Conservation (phyloP, 2,113 vertebrate species). For the Pseudopodoces humilis region DNA sequence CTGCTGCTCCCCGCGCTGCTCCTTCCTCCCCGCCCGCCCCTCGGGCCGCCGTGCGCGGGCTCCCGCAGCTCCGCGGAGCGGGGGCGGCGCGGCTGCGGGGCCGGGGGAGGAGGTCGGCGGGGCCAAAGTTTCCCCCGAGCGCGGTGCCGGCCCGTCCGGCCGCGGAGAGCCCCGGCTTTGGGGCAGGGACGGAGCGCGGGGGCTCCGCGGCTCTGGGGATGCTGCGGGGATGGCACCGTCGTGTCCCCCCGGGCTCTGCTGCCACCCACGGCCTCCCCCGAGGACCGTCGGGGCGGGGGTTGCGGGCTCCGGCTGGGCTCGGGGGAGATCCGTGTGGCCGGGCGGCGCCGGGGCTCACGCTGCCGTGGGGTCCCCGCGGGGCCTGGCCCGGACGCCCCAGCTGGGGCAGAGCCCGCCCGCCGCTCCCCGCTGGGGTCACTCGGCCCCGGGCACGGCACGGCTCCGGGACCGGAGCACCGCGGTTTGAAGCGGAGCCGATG, state of each 20-base stretch:
- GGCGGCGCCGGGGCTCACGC: neutral
- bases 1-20: too few species aligned
- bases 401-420: neutral
- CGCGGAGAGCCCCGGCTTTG: neutral
- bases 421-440: neutral
- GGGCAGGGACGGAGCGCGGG: neutral
- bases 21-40: too few species aligned
- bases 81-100: neutral
- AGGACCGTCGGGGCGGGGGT: neutral
- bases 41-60: neutral
- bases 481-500: neutral
- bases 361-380: neutral
- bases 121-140: neutral
- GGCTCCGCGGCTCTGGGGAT: neutral
- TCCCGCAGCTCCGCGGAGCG: neutral
- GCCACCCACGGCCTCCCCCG: neutral
- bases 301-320: too few species aligned
- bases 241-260: neutral
- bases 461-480: fast-evolving
- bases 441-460: neutral
- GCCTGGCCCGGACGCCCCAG: neutral
- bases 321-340: too few species aligned
- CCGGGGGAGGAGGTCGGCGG: neutral
- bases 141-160: neutral
- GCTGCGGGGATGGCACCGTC: neutral